Percentiles rank a stretch among this genome's conserved stretches.
These are phyloP conservation scores for Drosophila atripex DNA, from an alignment of 2,888 invertebrate genomes.

Conservation along the genomic window DNA sequence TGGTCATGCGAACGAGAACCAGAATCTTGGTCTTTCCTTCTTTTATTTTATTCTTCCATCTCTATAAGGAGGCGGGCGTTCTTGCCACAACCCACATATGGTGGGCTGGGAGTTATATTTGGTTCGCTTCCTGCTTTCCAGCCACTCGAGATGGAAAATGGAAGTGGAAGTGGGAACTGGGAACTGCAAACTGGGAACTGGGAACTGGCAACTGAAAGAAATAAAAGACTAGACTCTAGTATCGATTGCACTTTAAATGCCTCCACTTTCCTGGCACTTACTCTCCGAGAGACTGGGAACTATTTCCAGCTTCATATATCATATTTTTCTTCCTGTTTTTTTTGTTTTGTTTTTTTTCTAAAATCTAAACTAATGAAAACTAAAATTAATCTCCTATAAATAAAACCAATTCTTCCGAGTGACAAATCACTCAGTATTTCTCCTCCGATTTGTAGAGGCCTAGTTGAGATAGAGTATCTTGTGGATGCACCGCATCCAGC, in stretches of 20 bases:
- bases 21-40: constrained; percentile 8
- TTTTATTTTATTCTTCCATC: background rate
- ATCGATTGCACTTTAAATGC: constrained; percentile 65
- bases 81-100: constrained; percentile 61
- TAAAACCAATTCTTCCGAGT: background rate
- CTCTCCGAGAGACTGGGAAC: no score
- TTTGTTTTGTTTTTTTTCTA: no score
- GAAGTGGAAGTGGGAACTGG: constrained; percentile 5
- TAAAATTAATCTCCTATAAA: constrained; percentile 34
- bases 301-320: no score
- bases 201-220: constrained; percentile 17
- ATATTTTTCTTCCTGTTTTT: background rate
- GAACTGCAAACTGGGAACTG: constrained; percentile 15
- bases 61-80: background rate
- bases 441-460: background rate
- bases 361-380: background rate
- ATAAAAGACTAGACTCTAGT: constrained; percentile 21
- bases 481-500: constrained; percentile 11
- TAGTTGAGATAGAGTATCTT: constrained; percentile 6
- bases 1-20: constrained; percentile 24
- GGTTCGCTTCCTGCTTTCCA: constrained; percentile 77
- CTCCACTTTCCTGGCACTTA: constrained; percentile 28
- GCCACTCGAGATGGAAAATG: constrained; percentile 51
- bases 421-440: constrained; percentile 15
- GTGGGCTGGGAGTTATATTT: constrained; percentile 72